Evolutionary conservation across 2,888 invertebrate genomes (phyloP).

Genomic region (Ennomos fuscantarius): DNA sequence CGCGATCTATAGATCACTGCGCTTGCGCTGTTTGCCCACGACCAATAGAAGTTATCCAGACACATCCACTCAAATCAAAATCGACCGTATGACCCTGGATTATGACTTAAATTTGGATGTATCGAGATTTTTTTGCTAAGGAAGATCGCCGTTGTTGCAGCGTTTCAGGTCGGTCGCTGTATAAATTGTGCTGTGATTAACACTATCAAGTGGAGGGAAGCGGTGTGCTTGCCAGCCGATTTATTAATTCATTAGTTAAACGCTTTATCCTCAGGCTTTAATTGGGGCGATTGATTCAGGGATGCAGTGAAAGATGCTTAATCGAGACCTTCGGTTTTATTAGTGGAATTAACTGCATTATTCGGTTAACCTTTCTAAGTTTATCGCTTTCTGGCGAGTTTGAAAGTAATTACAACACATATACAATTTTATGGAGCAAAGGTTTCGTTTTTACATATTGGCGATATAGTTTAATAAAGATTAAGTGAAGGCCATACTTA

Average conservation of each 20-base stretch:
- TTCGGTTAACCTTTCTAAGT: conserved; percentile 22
- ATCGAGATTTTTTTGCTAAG: conserved; percentile 10
- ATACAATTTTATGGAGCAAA: no score
- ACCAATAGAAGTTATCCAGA: conserved; percentile 67
- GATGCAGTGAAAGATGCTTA: conserved; percentile 41
- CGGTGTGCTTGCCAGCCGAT: conserved; percentile 61
- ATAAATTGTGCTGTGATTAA: conserved; percentile 76
- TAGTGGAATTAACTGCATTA: conserved; percentile 28
- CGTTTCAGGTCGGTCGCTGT: conserved; percentile 63
- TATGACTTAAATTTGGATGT: conserved; percentile 41
- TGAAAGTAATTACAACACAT: no score
- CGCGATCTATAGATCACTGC: conserved; percentile 75
- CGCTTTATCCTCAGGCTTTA: conserved; percentile 63
- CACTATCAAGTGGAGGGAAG: conserved; percentile 68
- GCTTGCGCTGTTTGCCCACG: conserved; percentile 71
- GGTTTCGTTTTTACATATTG: no score
- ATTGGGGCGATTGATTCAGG: conserved; percentile 69
- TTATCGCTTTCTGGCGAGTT: conserved; percentile 1
- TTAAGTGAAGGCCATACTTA: no score
- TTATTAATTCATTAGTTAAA: conserved; percentile 77
- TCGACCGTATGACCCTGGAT: conserved; percentile 32
- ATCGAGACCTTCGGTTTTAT: conserved; percentile 28
- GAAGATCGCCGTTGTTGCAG: conserved; percentile 40
- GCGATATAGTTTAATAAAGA: no score
- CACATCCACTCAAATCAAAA: conserved; percentile 32